A percentile compares a stretch with the other conserved stretches of the same genome.
Evolutionary conservation across 1,140 invertebrate genomes (phyloP).

Genomic region (Spodoptera litura): DNA sequence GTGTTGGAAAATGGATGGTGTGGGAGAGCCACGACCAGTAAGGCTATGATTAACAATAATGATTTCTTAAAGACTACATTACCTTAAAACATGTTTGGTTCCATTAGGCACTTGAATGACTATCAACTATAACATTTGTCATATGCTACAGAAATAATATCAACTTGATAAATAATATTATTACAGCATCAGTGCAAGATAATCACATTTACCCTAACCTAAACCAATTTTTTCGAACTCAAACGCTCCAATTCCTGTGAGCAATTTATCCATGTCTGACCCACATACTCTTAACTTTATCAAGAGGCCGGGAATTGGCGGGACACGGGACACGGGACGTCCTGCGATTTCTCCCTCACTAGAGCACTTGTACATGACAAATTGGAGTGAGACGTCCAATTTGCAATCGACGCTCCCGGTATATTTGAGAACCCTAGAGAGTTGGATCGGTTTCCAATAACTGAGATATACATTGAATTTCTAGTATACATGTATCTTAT

Average conservation of each 20-base stretch:
- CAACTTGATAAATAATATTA: too few relatives aligned
- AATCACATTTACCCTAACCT: not conserved
- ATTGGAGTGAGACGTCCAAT: slow-evolving; percentile 48
- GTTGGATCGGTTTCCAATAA: slow-evolving; percentile 43
- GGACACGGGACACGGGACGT: slow-evolving; percentile 29
- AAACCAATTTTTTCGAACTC: not conserved
- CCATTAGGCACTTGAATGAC: too few relatives aligned
- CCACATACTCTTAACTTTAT: slow-evolving; percentile 14
- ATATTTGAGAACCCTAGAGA: slow-evolving; percentile 20
- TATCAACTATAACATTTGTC: too few relatives aligned
- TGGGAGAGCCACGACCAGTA: too few relatives aligned
- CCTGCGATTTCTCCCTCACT: slow-evolving; percentile 31
- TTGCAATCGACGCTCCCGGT: slow-evolving; percentile 42
- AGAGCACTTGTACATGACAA: slow-evolving; percentile 44
- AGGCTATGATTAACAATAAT: too few relatives aligned
- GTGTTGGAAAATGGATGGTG: too few relatives aligned
- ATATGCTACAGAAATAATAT: too few relatives aligned
- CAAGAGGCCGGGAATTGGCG: slow-evolving; percentile 10
- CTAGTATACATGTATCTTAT: slow-evolving; percentile 1
- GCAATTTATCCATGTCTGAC: slow-evolving; percentile 12
- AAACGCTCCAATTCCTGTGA: not conserved
- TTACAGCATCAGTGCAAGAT: too few relatives aligned
- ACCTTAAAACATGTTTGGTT: too few relatives aligned
- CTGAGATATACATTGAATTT: slow-evolving; percentile 16
- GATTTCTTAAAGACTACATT: too few relatives aligned